These are phyloP conservation scores for Campoletis sonorensis DNA, from an alignment of 1,140 invertebrate genomes.

Conservation along the genomic window DNA sequence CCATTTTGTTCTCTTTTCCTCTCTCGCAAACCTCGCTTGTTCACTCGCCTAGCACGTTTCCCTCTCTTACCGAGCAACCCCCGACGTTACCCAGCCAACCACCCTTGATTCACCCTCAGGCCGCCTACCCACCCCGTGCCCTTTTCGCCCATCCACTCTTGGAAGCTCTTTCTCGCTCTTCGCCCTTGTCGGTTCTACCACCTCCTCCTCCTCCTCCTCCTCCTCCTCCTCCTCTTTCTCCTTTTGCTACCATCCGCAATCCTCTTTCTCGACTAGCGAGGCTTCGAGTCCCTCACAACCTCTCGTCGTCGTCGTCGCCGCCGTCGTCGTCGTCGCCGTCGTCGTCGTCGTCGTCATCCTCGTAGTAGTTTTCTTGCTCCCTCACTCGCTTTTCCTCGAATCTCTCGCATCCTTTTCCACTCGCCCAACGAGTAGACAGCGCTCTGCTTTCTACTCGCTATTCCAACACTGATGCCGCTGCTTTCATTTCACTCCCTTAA, in stretches of 20 bases:
- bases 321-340: constrained; percentile 24
- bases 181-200: constrained; percentile 33
- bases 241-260: constrained; percentile 44
- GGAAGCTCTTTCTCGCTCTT: constrained; percentile 20
- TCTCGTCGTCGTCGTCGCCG: constrained; percentile 35
- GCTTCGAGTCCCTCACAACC: constrained; percentile 35
- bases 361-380: neutral
- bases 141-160: constrained; percentile 45
- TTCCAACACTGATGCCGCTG: constrained; percentile 34
- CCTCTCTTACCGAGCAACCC: constrained; percentile 50
- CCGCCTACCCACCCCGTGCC: constrained; percentile 47
- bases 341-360: too few relatives aligned
- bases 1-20: constrained; percentile 38
- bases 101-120: constrained; percentile 50
- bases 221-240: constrained; percentile 40
- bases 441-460: constrained; percentile 40
- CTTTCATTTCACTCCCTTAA: constrained; percentile 46
- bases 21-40: constrained; percentile 35
- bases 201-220: constrained; percentile 38
- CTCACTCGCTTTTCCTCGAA: constrained; percentile 39
- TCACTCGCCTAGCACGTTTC: constrained; percentile 28
- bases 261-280: constrained; percentile 42
- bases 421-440: constrained; percentile 15
- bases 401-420: constrained; percentile 41
- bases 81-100: constrained; percentile 65